These are phyloP conservation scores for Apogon talboti DNA, from an alignment of 2,797 vertebrate genomes.

Conservation along the genomic window DNA sequence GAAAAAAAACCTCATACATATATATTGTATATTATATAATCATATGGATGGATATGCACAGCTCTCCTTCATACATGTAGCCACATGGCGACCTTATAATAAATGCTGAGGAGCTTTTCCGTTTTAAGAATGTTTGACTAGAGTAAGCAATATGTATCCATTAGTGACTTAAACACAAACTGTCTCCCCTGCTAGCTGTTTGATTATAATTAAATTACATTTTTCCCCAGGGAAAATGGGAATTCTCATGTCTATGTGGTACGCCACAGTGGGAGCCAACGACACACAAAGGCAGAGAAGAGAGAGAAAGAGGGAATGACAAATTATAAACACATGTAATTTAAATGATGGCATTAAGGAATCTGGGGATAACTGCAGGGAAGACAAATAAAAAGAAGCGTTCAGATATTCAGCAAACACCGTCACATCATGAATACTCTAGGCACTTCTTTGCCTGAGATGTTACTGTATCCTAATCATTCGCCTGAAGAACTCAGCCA, in stretches of 20 bases:
- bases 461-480: constrained; percentile 27
- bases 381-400: constrained; percentile 65
- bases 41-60: constrained; percentile 32
- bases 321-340: constrained; percentile 78
- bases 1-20: constrained; percentile 40
- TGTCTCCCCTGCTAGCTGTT: constrained; percentile 85
- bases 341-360: constrained; percentile 73
- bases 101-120: constrained; percentile 40
- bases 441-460: constrained; percentile 20
- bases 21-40: constrained; percentile 49
- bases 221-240: constrained; percentile 78
- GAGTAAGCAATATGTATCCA: constrained; percentile 83
- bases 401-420: constrained; percentile 46
- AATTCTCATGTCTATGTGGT: constrained; percentile 72
- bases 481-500: constrained; percentile 26
- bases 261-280: constrained; percentile 70
- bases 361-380: constrained; percentile 58
- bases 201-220: constrained; percentile 92
- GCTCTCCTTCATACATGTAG: constrained; percentile 13
- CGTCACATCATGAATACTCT: constrained; percentile 13
- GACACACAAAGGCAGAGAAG: constrained; percentile 61
- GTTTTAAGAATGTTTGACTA: constrained; percentile 70
- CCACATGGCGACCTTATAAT: constrained; percentile 2
- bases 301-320: constrained; percentile 70
- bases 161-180: constrained; percentile 83